Evolutionary conservation across 2,113 vertebrate species (phyloP).

Genomic region (Gnathonemus longibarbis): DNA sequence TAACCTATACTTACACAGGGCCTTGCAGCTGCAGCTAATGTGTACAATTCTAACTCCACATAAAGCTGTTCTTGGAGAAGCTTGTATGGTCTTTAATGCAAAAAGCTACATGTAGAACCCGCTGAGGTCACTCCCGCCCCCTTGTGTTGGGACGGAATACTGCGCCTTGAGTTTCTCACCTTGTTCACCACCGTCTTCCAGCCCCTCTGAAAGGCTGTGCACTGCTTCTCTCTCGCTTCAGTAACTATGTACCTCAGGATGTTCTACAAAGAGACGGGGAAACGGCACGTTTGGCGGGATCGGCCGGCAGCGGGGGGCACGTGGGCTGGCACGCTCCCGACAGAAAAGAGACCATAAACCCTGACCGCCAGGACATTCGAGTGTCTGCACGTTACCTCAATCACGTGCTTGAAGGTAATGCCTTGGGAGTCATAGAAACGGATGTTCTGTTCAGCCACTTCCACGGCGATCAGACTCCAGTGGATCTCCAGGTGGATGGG

Average conservation of each 20-base stretch:
- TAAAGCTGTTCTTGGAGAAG: not conserved
- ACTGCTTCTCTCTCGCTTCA: constrained; percentile 92
- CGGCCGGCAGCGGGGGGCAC: not conserved
- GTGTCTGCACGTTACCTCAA: constrained; percentile 73
- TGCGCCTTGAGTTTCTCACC: constrained; percentile 51
- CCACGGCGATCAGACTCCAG: constrained; percentile 95
- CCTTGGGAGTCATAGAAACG: constrained; percentile 97
- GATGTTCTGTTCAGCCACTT: constrained; percentile 85
- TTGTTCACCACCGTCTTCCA: constrained; percentile 94
- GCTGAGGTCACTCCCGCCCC: not conserved
- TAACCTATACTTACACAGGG: not conserved
- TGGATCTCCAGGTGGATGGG: constrained; percentile 97
- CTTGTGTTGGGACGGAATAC: not conserved
- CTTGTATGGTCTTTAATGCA: not conserved
- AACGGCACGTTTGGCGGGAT: too few relatives aligned
- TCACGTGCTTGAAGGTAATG: constrained; percentile 93
- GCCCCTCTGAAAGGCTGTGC: constrained; percentile 81
- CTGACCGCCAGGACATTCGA: not conserved
- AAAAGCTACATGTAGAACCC: not conserved
- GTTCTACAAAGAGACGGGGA: constrained; percentile 63
- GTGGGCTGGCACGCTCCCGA: not conserved
- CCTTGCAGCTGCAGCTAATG: not conserved
- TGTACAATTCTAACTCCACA: not conserved
- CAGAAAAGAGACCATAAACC: not conserved
- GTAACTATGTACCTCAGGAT: constrained; percentile 93